phyloP scores from a whole-genome alignment of 2,888 invertebrate species.

The Polietes domitor region DNA sequence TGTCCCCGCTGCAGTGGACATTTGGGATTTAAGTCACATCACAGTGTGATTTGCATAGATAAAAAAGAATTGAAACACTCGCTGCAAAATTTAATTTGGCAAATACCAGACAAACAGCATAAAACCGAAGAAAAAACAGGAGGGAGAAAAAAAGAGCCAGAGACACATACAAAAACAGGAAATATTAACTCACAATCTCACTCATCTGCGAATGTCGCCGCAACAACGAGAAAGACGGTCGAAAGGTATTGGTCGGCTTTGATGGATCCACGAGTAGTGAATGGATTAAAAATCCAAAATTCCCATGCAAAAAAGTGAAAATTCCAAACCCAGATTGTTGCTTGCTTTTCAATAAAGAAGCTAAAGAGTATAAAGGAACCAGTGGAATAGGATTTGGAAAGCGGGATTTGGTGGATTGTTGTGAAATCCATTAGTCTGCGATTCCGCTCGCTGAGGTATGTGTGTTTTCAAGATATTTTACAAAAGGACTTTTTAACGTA shows the following conservation, averaged over 20 bases:
- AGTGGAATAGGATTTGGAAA: too few species aligned
- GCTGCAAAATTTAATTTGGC: not conserved
- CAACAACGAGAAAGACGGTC: too few species aligned
- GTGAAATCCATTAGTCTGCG: too few species aligned
- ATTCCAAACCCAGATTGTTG: too few species aligned
- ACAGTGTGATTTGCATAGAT: too few species aligned
- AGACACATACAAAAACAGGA: constrained; percentile 59
- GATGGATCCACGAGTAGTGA: not conserved
- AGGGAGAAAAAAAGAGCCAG: constrained; percentile 35
- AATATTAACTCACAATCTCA: constrained; percentile 2
- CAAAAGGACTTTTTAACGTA: not conserved
- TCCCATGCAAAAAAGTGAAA: not conserved
- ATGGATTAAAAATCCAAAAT: constrained; percentile 5
- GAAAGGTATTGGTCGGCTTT: not conserved
- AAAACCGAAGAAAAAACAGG: constrained; percentile 12
- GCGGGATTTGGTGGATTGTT: too few species aligned
- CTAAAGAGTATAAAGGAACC: too few species aligned
- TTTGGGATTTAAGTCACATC: too few species aligned
- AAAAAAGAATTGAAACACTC: not conserved
- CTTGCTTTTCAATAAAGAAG: too few species aligned
- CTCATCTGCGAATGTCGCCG: not conserved
- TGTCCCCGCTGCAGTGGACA: too few species aligned
- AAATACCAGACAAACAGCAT: not conserved
- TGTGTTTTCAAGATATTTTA: not conserved
- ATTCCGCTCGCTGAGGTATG: not conserved